Evolutionary conservation across 2,797 vertebrate genomes (phyloP), one percentile per base, ranked within the genome.

Genomic region (Malurus leucopterus): DNA sequence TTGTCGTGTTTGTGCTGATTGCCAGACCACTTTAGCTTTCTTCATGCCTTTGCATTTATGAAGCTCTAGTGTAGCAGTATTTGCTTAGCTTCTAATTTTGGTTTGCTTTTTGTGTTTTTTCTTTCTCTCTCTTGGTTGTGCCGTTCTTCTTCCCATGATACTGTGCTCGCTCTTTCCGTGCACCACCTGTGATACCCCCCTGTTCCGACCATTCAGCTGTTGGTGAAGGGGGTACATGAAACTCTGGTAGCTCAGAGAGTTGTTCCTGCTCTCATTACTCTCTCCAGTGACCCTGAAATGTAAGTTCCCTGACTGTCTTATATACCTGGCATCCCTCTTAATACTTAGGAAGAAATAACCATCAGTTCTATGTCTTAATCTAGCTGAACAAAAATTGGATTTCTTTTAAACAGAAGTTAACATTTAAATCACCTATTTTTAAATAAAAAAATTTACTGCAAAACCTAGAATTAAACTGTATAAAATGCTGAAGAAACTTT

Each of bases 161-260:
- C 95, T 99, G 98, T 98, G 98, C 98, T 98, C 98, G 79, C 98
- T 98, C 98, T 99, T 97, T 98, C 98, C 98, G 95, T 98, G 97
- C 98, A 96, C 97, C 98, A 98, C 97, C 98, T 98, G 98, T 99
- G 99, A 98, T 98, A 98, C 96, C 97, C 98, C 96, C 98, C 98
- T 98, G 98, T 95, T 98, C 98, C 97, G 98, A 97, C 98, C 98
- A 97, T 97, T 98, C 99, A 99, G 99, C 99, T 99, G 98, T 98
- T 99, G 99, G 99, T 99, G 99, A 99, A 99, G 98, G 99, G 99
- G 99, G 99, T 99, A 98, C 99, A 99, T 99, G 99, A 99, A 98
- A 99, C 99, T 97, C 98, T 99, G 97, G 99, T 99, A 98, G 99
- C 99, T 98, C 99, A 99, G 98, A 99, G 99, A 98, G 99, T 99